phyloP scores from a whole-genome alignment of 2,113 vertebrate species.

The Cervus canadensis region DNA sequence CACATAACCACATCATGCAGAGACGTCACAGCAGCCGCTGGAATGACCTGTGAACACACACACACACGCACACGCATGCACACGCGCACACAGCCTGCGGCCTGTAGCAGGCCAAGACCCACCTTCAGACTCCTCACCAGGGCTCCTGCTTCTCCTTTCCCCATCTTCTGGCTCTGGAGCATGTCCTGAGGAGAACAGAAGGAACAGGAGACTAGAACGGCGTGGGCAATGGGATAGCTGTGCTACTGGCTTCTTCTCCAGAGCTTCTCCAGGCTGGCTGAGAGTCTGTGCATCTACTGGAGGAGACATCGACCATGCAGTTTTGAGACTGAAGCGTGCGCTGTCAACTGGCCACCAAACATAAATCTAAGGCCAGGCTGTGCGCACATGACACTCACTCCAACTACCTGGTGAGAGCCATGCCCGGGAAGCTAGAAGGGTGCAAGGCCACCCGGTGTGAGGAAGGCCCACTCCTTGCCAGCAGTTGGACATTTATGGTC shows the following conservation, averaged over 20 bases:
- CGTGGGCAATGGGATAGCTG: not conserved
- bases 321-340: not conserved
- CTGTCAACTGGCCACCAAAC: not conserved
- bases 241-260: not conserved
- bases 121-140: not conserved
- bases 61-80: accelerated
- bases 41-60: not conserved
- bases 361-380: not conserved
- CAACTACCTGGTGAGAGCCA: not conserved
- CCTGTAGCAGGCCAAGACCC: not conserved
- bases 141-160: not conserved
- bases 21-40: not conserved
- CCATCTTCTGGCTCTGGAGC: not conserved
- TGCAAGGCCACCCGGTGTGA: not conserved
- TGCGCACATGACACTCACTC: not conserved
- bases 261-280: not conserved
- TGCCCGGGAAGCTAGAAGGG: not conserved
- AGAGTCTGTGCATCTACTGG: not conserved
- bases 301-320: not conserved
- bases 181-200: not conserved
- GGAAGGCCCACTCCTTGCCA: not conserved
- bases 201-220: not conserved
- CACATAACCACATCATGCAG: accelerated
- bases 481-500: not conserved
- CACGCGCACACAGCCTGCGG: accelerated